Evolutionary conservation across 2,888 invertebrate species (phyloP), one percentile per base, ranked within the genome.

Genomic region (Eilema caniola): DNA sequence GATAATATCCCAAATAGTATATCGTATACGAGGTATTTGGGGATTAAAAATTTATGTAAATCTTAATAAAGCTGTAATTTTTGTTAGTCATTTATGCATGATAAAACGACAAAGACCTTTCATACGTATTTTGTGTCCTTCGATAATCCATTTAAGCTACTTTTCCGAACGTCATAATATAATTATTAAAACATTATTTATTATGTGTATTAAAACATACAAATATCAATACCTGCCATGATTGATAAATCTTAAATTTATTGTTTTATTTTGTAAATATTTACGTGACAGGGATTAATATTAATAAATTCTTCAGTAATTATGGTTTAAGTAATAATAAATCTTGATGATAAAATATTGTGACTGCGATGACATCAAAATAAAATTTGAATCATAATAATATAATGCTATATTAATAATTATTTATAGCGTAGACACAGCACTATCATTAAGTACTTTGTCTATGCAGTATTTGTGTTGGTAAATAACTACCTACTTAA

Each of bases 181-280:
- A 41, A 41, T 41, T 28, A 4, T 28, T 28, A 28, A 4, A 28
- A 4, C 53, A 53, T 8, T n/a, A n/a, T 53, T 53, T 53, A 53
- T 53, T 47, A n/a, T 10, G n/a, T 7, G 10, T n/a, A 53, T n/a
- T 53, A 53, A 47, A 53, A 53, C 10, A 53, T 10, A 53, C 20
- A 20, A n/a, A 41, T 53, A 53, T 8, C n/a, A 20, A 53, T 20
- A 53, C 53, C 20, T 53, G 53, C n/a, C 53, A 53, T 53, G 53
- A 53, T 53, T 53, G 53, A 53, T 53, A 53, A 41, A 53, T 53
- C 20, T 20, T n/a, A 53, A 16, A 59, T 25, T 14, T 59, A 59
- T 59, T 59, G 59, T 59, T 59, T 59, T 59, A 28, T 59, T 59
- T 59, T 23, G 16, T 24, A 59, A 59, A 59, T 59, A 59, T 59